phyloP scores from a whole-genome alignment of 2,888 invertebrate genomes.

The Ornithoptera alexandrae region DNA sequence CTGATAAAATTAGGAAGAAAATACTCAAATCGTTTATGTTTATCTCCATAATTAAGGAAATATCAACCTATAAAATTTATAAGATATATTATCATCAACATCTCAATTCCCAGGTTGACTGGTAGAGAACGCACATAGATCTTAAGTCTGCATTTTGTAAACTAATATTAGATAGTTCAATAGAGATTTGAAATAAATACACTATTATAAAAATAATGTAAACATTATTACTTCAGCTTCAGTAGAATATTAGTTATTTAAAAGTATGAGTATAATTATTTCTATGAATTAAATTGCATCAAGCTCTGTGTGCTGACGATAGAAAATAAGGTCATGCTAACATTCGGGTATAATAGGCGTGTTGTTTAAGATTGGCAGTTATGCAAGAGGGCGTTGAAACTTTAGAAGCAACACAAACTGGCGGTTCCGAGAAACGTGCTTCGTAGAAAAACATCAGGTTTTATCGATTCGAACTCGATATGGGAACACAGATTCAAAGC shows the following conservation, averaged over 20 bases:
- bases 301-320: conserved; percentile 44
- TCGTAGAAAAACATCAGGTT: conserved; percentile 69
- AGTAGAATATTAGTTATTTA: not conserved
- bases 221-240: not conserved
- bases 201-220: not conserved
- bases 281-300: not conserved
- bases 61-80: not conserved
- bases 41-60: no score
- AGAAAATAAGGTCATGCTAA: conserved; percentile 64
- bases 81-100: not conserved
- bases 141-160: no score
- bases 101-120: no score
- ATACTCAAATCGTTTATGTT: no score
- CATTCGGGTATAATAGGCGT: conserved; percentile 59
- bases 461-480: conserved; percentile 71
- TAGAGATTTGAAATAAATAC: no score
- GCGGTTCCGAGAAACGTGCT: conserved; percentile 75
- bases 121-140: no score
- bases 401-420: conserved; percentile 49
- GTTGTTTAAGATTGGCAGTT: conserved; percentile 55
- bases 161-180: no score
- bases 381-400: conserved; percentile 68
- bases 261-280: not conserved
- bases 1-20: no score
- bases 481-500: conserved; percentile 63